phyloP scores from a whole-genome alignment of 2,797 vertebrate species.

The Tarsius wallacei region DNA sequence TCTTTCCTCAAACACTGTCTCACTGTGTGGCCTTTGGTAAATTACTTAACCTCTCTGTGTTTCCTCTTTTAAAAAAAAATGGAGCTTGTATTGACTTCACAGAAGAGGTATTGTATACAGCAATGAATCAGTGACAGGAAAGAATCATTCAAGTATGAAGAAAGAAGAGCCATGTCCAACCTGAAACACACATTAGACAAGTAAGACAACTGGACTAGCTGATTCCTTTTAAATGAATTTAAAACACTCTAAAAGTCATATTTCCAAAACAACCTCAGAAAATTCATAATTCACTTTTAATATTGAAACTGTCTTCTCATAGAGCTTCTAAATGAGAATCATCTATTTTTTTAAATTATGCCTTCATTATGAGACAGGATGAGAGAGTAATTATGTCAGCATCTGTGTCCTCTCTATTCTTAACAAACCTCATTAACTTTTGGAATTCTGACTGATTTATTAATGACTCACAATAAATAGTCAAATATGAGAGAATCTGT shows the following conservation, averaged over 20 bases:
- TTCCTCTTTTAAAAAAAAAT: neutral
- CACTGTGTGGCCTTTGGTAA: slow-evolving; percentile 67
- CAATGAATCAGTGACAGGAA: slow-evolving; percentile 24
- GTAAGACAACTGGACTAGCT: neutral
- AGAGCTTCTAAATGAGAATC: slow-evolving; percentile 28
- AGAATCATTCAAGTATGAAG: slow-evolving; percentile 13
- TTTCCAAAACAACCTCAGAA: slow-evolving; percentile 46
- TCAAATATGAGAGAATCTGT: neutral
- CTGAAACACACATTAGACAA: slow-evolving; percentile 46
- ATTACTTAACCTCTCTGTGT: slow-evolving; percentile 68
- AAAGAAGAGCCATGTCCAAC: slow-evolving; percentile 35
- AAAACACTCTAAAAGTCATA: slow-evolving; percentile 38
- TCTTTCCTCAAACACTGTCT: slow-evolving; percentile 23
- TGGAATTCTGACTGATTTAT: slow-evolving; percentile 7
- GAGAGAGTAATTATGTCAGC: slow-evolving; percentile 26
- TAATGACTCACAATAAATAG: neutral
- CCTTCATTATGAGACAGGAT: slow-evolving; percentile 1
- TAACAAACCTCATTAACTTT: slow-evolving; percentile 21
- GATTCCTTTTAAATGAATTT: slow-evolving; percentile 64
- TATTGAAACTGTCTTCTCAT: slow-evolving; percentile 6
- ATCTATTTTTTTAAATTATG: neutral
- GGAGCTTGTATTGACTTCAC: neutral
- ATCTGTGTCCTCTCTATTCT: slow-evolving; percentile 10
- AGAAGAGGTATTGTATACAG: slow-evolving; percentile 23
- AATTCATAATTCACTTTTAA: slow-evolving; percentile 52